Evolutionary conservation across 2,888 invertebrate species (phyloP), one percentile per base, ranked within the genome.

Genomic region (Phalera bucephala): DNA sequence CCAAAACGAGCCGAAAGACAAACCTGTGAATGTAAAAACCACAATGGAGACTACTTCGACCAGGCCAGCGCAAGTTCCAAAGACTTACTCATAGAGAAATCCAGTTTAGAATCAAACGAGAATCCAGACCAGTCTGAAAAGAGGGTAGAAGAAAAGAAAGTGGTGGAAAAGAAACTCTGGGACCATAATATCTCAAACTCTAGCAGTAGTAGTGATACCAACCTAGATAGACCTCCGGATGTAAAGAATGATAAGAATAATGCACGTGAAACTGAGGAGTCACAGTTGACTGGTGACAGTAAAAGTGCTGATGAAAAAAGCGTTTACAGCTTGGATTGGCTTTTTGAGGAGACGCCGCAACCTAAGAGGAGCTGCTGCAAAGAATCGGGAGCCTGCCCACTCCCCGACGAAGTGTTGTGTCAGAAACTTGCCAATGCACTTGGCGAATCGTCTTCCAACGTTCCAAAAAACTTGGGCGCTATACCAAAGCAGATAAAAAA

Each of bases 21-120:
- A 36, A 38, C 71, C 12, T 86, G 84, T 36, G 82, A 82, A 40
- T 84, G 82, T 65, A 85, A 84, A 67, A 72, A 52, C 53, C 45
- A 66, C 14, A 67, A 60, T 36, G 69, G 65, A 27, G 87, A 88
- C 58, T 86, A 91, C 52, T 92, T 92, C 45, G 93, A 94, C 61
- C 91, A 92, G 64, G 91, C 92, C 25, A 94, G 93, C 67, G 93
- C 93, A 14, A 93, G 93, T 62, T 94, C 94, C 8, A 94, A 94
- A 80, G 94, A 94, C 74, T 91, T 93, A 55, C 80, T 94, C 8
- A 84, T 94, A 80, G 93, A 91, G 58, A 91, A 91, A 73, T 86
- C 89, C 46, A 84, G 90, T 53, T 79, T 85, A 59, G 89, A 86
- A 66, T 91, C 91, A 4, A 91, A 86, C 57, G 91, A 91, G 31